Conservation (phyloP, 2,113 vertebrate species). For the Chionomys nivalis region DNA sequence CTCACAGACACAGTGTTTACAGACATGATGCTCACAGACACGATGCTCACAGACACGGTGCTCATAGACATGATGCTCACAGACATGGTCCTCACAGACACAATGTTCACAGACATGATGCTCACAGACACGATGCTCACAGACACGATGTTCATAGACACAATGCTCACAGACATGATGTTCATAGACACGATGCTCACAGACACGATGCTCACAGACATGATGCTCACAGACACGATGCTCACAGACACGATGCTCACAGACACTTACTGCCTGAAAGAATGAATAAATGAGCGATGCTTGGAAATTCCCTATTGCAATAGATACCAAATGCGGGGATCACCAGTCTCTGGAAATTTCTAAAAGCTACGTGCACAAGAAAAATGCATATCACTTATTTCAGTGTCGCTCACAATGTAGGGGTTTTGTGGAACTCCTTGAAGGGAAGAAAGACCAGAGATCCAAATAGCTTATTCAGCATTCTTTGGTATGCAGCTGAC, state of each 20-base stretch:
- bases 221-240: no score
- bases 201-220: no score
- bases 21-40: no score
- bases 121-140: no score
- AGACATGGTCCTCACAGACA: not conserved
- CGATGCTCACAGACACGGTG: no score
- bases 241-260: no score
- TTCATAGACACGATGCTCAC: not conserved
- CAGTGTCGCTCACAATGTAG: fast-evolving
- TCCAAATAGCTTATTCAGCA: not conserved
- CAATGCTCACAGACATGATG: fast-evolving
- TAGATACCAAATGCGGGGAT: not conserved
- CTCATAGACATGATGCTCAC: no score
- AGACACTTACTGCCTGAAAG: not conserved
- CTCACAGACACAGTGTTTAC: no score
- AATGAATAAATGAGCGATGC: not conserved
- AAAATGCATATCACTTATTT: not conserved
- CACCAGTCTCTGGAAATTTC: not conserved
- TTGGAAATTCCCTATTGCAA: not conserved
- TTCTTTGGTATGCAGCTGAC: no score
- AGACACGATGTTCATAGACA: no score
- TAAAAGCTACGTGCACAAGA: not conserved
- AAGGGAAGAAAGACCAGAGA: not conserved
- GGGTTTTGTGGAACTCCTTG: no score
- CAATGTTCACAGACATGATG: not conserved